phyloP scores from a whole-genome alignment of 1,140 invertebrate genomes.

The Drosophila gunungcola region DNA sequence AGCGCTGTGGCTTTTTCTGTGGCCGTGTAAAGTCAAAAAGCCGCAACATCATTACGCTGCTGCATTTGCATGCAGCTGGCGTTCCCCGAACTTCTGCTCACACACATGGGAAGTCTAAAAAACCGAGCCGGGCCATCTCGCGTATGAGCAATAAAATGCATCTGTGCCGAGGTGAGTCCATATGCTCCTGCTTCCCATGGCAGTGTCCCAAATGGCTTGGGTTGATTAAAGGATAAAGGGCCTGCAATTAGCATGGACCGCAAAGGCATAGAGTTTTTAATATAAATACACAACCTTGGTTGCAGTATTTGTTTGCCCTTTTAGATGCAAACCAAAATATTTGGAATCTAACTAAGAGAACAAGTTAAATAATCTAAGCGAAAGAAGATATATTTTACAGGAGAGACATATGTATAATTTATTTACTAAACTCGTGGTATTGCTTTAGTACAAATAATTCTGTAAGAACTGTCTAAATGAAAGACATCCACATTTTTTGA shows the following conservation, averaged over 20 bases:
- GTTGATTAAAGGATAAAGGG: slow-evolving; percentile 17
- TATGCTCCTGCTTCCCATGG: background rate
- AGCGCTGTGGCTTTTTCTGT: slow-evolving; percentile 26
- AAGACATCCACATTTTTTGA: too few relatives aligned
- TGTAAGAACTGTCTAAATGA: too few relatives aligned
- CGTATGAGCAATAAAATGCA: slow-evolving; percentile 45
- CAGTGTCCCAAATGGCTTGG: background rate
- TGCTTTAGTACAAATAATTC: too few relatives aligned
- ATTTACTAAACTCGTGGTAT: too few relatives aligned
- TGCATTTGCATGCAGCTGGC: slow-evolving; percentile 47
- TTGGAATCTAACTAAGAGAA: too few relatives aligned
- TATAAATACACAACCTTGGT: background rate
- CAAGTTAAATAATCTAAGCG: too few relatives aligned
- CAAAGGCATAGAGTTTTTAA: background rate
- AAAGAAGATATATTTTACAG: too few relatives aligned
- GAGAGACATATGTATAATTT: too few relatives aligned
- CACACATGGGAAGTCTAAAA: slow-evolving; percentile 21
- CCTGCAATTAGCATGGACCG: slow-evolving; percentile 12
- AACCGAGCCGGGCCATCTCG: slow-evolving; percentile 18
- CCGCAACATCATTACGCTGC: slow-evolving; percentile 59
- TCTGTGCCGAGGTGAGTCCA: slow-evolving; percentile 15
- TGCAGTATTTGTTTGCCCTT: background rate
- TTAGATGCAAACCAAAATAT: background rate
- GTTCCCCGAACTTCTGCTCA: slow-evolving; percentile 23
- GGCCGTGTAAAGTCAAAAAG: slow-evolving; percentile 59